Conservation (phyloP, 2,888 invertebrate genomes). For the Trichogramma dendrolimi region DNA sequence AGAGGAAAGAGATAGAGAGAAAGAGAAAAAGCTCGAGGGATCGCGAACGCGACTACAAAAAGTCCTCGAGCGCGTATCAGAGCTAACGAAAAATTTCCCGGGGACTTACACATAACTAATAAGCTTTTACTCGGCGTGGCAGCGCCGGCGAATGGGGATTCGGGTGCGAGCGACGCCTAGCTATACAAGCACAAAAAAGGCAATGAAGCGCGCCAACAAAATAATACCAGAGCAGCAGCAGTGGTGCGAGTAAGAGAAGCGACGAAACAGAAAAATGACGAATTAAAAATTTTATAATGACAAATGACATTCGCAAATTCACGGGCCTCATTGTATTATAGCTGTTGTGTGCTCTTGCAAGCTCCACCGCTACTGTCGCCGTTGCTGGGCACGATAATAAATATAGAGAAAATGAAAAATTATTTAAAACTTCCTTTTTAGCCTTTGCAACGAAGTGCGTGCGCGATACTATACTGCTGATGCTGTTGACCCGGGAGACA, state of each 20-base stretch:
- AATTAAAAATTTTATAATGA: constrained; percentile 47
- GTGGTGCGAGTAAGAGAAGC: constrained; percentile 22
- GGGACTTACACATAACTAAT: constrained; percentile 23
- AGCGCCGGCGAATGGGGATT: background rate
- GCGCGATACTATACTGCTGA: too few relatives aligned
- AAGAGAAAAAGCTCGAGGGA: too few relatives aligned
- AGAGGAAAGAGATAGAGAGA: too few relatives aligned
- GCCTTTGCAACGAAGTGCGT: constrained; percentile 31
- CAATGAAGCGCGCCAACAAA: background rate
- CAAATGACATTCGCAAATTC: constrained; percentile 39
- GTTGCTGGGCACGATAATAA: constrained; percentile 47
- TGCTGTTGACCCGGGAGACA: too few relatives aligned
- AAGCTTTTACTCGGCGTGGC: constrained; percentile 15
- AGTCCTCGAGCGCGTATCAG: constrained; percentile 4
- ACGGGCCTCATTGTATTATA: constrained; percentile 11
- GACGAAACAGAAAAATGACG: constrained; percentile 33
- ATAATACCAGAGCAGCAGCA: constrained; percentile 27
- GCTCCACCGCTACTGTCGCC: background rate
- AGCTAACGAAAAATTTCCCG: constrained; percentile 14
- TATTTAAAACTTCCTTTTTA: constrained; percentile 54
- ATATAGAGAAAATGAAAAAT: constrained; percentile 54
- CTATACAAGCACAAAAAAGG: background rate
- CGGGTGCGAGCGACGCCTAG: too few relatives aligned
- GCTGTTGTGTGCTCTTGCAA: constrained; percentile 1
- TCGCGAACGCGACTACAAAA: too few relatives aligned